A percentile compares a stretch with the other conserved stretches of the same genome.
Conservation (phyloP, 2,888 invertebrate species). For the Megaustenia siamemsis region DNA sequence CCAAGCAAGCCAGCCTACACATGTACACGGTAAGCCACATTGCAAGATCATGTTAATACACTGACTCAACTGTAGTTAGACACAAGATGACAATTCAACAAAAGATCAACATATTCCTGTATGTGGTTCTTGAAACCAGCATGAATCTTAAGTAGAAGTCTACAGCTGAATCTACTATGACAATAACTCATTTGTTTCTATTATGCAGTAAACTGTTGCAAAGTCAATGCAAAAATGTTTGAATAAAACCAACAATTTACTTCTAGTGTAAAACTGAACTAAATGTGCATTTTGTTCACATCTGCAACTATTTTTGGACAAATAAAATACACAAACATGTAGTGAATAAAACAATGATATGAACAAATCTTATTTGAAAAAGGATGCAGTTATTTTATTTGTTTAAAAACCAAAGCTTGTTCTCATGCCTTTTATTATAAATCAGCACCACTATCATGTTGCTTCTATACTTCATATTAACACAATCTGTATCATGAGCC, state of each 20-base stretch:
- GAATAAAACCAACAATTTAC: not conserved
- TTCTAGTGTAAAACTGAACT: not conserved
- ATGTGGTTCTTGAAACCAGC: not conserved
- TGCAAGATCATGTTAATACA: not conserved
- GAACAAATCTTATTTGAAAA: too few species aligned
- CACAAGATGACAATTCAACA: not conserved
- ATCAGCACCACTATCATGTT: too few species aligned
- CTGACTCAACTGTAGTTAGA: not conserved
- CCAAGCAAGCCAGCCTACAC: constrained; percentile 8
- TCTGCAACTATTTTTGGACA: too few species aligned
- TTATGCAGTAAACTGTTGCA: not conserved
- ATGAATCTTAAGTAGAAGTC: not conserved
- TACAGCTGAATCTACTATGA: not conserved
- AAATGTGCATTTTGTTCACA: too few species aligned
- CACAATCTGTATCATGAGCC: too few species aligned
- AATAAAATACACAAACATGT: too few species aligned
- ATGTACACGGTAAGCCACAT: not conserved
- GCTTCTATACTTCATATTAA: too few species aligned
- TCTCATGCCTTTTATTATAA: too few species aligned
- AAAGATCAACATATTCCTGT: not conserved
- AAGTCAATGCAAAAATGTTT: not conserved
- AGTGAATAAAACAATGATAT: too few species aligned
- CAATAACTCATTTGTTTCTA: not conserved
- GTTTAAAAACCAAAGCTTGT: too few species aligned
- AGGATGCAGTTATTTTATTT: too few species aligned